Evolutionary conservation across 2,113 vertebrate genomes (phyloP).

Genomic region (Epinephelus cyanopodus): DNA sequence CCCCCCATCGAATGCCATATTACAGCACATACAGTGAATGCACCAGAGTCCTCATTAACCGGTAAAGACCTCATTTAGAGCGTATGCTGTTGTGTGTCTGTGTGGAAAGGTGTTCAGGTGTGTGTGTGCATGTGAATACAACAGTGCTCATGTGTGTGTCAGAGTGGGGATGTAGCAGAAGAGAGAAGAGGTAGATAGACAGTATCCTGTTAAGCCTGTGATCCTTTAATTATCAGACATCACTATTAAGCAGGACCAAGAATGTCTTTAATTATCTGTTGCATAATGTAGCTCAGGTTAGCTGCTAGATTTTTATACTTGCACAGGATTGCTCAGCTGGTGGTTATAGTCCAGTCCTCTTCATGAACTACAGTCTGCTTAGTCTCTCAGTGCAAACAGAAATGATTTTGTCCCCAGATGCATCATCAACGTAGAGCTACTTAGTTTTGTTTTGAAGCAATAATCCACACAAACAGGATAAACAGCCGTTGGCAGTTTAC

Average conservation of each 20-base stretch:
- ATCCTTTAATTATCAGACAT: conserved; percentile 65
- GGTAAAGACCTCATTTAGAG: conserved; percentile 45
- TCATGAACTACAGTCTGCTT: conserved; percentile 3
- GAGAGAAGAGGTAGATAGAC: conserved; percentile 14
- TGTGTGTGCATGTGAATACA: background rate
- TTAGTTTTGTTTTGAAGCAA: conserved; percentile 15
- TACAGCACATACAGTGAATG: conserved; percentile 40
- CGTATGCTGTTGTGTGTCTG: conserved; percentile 19
- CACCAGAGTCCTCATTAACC: conserved; percentile 67
- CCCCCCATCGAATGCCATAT: conserved; percentile 22
- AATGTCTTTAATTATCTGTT: conserved; percentile 63
- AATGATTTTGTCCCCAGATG: background rate
- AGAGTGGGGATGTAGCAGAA: conserved; percentile 3
- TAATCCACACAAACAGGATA: conserved; percentile 19
- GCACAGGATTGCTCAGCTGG: conserved; percentile 4
- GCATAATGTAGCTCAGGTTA: conserved; percentile 35
- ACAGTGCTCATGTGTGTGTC: background rate
- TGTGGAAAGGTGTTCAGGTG: conserved; percentile 34
- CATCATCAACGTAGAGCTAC: background rate
- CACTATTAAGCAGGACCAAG: conserved; percentile 62
- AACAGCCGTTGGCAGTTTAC: conserved; percentile 18
- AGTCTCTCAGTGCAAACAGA: background rate
- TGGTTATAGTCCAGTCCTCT: background rate
- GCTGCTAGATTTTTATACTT: background rate
- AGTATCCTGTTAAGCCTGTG: conserved; percentile 38